Evolutionary conservation across 1,140 invertebrate genomes (phyloP).

Genomic region (Drosophila tropicalis): DNA sequence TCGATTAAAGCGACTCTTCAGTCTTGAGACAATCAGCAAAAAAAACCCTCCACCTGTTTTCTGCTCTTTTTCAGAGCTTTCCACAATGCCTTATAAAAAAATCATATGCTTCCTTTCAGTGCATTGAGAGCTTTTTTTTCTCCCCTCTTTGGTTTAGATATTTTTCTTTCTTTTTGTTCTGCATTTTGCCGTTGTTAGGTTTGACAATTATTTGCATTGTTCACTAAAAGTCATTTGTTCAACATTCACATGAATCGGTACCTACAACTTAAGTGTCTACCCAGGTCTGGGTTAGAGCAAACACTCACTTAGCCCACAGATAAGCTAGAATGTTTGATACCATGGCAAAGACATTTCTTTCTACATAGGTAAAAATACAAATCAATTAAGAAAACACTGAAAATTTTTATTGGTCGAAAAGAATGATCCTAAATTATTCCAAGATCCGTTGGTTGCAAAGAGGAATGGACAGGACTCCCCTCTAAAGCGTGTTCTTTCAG

Average conservation of each 20-base stretch:
- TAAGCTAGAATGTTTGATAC: constrained; percentile 13
- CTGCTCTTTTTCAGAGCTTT: constrained; percentile 24
- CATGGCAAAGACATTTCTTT: too few species aligned
- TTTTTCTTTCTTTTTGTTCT: constrained; percentile 24
- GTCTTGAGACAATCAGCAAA: constrained; percentile 32
- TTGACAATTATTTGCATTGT: constrained; percentile 82
- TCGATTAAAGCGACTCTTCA: constrained; percentile 69
- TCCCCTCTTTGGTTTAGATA: not conserved
- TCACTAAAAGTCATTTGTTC: constrained; percentile 71
- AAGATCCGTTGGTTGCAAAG: too few species aligned
- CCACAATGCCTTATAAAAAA: constrained; percentile 74
- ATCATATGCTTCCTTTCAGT: constrained; percentile 71
- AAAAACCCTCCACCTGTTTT: constrained; percentile 27
- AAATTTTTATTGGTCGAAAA: too few species aligned
- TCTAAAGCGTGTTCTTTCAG: too few species aligned
- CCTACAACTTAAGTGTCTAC: constrained; percentile 72
- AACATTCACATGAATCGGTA: constrained; percentile 78
- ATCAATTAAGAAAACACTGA: too few species aligned
- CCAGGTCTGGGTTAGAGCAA: constrained; percentile 30
- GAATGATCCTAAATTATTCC: too few species aligned
- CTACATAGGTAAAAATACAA: too few species aligned
- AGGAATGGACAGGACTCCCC: too few species aligned
- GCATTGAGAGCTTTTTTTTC: constrained; percentile 12
- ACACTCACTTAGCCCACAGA: not conserved
- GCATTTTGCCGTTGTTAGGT: constrained; percentile 63